Conservation (phyloP, 2,113 vertebrate species). For the Carollia perspicillata region DNA sequence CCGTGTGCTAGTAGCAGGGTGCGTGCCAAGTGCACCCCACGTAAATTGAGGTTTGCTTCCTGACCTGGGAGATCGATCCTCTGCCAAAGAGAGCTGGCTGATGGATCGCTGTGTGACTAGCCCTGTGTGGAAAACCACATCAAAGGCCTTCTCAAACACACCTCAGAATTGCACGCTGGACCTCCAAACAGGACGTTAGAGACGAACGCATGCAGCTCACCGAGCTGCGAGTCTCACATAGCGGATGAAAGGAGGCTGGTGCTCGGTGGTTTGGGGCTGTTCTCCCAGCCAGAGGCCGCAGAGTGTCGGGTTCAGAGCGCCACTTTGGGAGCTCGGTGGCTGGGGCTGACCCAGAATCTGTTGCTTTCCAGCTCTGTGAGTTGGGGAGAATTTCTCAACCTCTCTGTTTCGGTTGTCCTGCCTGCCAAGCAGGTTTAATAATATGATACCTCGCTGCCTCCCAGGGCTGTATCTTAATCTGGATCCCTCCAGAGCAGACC, state of each 20-base stretch:
- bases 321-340: background rate
- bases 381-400: background rate
- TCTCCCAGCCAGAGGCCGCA: background rate
- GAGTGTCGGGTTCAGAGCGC: background rate
- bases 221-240: background rate
- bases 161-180: background rate
- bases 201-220: background rate
- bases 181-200: background rate
- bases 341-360: background rate
- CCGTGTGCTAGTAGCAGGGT: background rate
- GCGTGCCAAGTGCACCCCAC: constrained; percentile 37
- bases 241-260: background rate
- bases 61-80: constrained; percentile 72
- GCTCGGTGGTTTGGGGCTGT: background rate
- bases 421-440: background rate
- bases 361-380: background rate
- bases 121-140: constrained; percentile 56
- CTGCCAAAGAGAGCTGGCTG: constrained; percentile 62
- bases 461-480: background rate
- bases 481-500: background rate
- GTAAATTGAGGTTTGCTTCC: constrained; percentile 68
- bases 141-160: constrained; percentile 50
- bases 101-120: constrained; percentile 56
- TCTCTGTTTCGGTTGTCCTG: background rate
- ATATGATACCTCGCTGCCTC: background rate